Percentiles rank a stretch among this genome's conserved stretches.
Evolutionary conservation across 2,888 invertebrate genomes (phyloP).

Genomic region (Lepidocyrtinus sp.): DNA sequence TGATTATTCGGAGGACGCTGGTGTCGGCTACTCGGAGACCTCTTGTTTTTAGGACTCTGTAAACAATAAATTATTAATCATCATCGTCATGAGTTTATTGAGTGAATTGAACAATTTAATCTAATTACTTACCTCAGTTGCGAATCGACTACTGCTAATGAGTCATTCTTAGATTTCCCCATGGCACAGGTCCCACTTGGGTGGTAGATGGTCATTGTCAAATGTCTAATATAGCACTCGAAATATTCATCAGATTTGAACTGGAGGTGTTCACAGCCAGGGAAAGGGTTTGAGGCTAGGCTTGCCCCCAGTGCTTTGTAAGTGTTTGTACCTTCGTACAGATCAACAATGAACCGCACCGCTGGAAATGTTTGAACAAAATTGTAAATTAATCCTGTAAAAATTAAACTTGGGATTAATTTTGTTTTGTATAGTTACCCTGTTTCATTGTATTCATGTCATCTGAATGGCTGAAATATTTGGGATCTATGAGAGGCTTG

Average conservation of each 20-base stretch:
- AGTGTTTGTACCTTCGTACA: constrained; percentile 59
- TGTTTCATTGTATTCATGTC: constrained; percentile 63
- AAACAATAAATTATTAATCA: not conserved
- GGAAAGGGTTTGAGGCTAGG: constrained; percentile 47
- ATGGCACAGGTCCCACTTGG: constrained; percentile 62
- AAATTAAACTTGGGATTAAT: not conserved
- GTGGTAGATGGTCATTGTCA: constrained; percentile 63
- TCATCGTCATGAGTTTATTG: not conserved
- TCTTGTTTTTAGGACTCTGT: constrained; percentile 53
- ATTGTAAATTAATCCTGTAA: not conserved
- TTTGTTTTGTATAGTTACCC: constrained; percentile 45
- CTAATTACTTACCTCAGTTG: constrained; percentile 55
- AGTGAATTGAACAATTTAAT: not conserved
- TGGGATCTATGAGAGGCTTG: constrained; percentile 61
- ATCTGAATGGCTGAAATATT: constrained; percentile 63
- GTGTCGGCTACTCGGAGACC: constrained; percentile 62
- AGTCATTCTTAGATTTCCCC: constrained; percentile 54
- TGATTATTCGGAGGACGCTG: constrained; percentile 54
- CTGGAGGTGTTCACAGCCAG: constrained; percentile 58
- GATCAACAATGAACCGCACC: constrained; percentile 60
- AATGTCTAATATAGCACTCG: constrained; percentile 63
- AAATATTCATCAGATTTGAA: constrained; percentile 63
- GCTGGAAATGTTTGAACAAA: constrained; percentile 31
- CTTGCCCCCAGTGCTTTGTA: constrained; percentile 54
- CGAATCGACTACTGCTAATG: constrained; percentile 62